These are phyloP conservation scores for Drosophila bipectinata DNA, from an alignment of 1,140 invertebrate genomes.

Conservation along the genomic window DNA sequence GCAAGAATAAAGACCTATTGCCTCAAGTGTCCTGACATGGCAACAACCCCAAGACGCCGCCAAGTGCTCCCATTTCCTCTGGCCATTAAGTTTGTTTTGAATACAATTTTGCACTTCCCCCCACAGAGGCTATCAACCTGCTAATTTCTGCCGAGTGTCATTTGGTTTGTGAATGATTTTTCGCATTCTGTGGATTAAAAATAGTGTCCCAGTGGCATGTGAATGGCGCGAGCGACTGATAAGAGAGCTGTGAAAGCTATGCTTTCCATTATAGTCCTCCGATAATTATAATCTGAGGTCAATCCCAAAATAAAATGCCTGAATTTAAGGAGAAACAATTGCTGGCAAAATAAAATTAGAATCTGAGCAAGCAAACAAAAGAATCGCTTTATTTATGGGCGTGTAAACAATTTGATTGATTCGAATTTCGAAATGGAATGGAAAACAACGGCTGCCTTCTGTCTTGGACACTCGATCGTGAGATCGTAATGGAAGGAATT, in stretches of 20 bases:
- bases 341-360: slow-evolving; percentile 45
- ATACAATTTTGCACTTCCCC: slow-evolving; percentile 10
- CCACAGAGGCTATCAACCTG: slow-evolving; percentile 51
- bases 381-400: slow-evolving; percentile 50
- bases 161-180: slow-evolving; percentile 46
- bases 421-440: slow-evolving; percentile 26
- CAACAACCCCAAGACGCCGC: slow-evolving; percentile 21
- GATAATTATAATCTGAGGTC: slow-evolving; percentile 43
- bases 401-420: slow-evolving; percentile 64
- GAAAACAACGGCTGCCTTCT: slow-evolving; percentile 44
- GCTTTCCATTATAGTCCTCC: background rate
- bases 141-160: slow-evolving; percentile 29
- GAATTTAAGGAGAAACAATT: slow-evolving; percentile 24
- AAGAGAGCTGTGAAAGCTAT: slow-evolving; percentile 15
- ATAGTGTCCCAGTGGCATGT: slow-evolving; percentile 55
- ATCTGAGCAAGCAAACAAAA: slow-evolving; percentile 45
- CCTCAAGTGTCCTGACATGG: slow-evolving; percentile 25
- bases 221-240: slow-evolving; percentile 72
- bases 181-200: slow-evolving; percentile 47
- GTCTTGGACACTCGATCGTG: slow-evolving; percentile 32
- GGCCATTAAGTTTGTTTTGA: slow-evolving; percentile 33
- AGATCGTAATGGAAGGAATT: slow-evolving; percentile 30
- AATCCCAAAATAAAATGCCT: slow-evolving; percentile 30
- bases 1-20: background rate
- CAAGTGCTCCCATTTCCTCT: slow-evolving; percentile 21